Base-by-base conservation (phyloP, 2,888 invertebrate genomes). In the Mycalesis mineus region DNA sequence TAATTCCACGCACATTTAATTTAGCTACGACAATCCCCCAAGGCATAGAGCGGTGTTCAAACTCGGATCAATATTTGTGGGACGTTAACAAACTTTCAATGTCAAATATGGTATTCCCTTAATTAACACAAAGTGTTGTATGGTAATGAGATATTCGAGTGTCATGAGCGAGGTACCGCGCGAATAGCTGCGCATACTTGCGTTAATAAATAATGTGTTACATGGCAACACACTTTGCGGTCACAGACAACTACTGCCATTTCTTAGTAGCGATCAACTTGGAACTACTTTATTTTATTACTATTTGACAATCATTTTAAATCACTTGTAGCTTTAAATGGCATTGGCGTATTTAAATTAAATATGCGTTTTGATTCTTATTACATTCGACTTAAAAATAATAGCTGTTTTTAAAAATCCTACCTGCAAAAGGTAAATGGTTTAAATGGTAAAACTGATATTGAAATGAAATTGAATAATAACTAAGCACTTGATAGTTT, bases 131-230 rank as follows among this genome's bases (percentile, higher is more conserved):
- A 61, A 65, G 63, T 68, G 65, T 73, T 73, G 69, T 75, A 78
- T 80, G 73, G 45, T 77, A 77, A 80, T 78, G 61, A 72, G 68
- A 66, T 62, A 63, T 69, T 67, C 67, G 69, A 73, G 66, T 72
- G 73, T 65, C 74, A 74, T 57, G 73, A 70, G 65, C 68, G 70
- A 63, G 64, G 63, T 62, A 66, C 64, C 15, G 0, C 11, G 60
- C 55, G 48, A 55, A 51, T 60, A 54, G 52, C 52, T 41, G 31
- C 55, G 57, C 61, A 62, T 64, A 54, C 60, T 60, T 50, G 48
- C 50, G 56, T 59, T 58, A 62, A 41, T 61, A 60, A 62, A 52
- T 60, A 59, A 61, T 58, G 44, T 57, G 44, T 48, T 52, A 55
- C 57, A 48, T 54, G 54, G 52, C 60, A 55, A 48, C 51, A 51